Percentiles rank a stretch among this genome's conserved stretches.
These are phyloP conservation scores for Samia ricini DNA, from an alignment of 1,140 invertebrate species.

Conservation along the genomic window DNA sequence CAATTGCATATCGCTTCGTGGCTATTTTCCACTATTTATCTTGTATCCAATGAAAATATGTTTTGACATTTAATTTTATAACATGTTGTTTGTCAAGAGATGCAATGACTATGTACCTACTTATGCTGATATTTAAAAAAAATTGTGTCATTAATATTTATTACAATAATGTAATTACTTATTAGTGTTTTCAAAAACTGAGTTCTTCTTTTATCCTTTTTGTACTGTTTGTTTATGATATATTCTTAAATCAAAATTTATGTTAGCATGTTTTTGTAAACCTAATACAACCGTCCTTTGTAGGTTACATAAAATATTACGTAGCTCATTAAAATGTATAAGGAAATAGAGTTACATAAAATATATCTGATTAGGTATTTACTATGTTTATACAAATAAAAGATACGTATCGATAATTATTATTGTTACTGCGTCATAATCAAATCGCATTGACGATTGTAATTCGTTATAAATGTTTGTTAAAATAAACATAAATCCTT, in stretches of 20 bases:
- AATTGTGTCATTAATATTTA: not conserved
- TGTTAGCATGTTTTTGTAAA: too few relatives aligned
- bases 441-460: not conserved
- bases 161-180: too few relatives aligned
- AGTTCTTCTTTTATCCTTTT: too few relatives aligned
- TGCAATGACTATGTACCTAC: not conserved
- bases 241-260: too few relatives aligned
- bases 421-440: not conserved
- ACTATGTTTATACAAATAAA: not conserved
- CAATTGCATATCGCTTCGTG: slow-evolving; percentile 47
- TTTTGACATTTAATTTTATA: slow-evolving; percentile 45
- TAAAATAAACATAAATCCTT: not conserved
- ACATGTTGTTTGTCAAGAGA: slow-evolving; percentile 34
- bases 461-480: not conserved
- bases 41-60: slow-evolving; percentile 66
- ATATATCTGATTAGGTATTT: not conserved
- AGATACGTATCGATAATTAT: not conserved
- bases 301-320: too few relatives aligned
- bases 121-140: not conserved
- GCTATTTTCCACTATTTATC: slow-evolving; percentile 70
- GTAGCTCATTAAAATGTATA: too few relatives aligned
- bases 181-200: too few relatives aligned
- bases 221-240: too few relatives aligned
- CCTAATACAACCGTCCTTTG: too few relatives aligned
- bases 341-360: not conserved